Evolutionary conservation across 2,888 invertebrate genomes (phyloP), one percentile per base, ranked within the genome.

Genomic region (Eristalinus aeneus): DNA sequence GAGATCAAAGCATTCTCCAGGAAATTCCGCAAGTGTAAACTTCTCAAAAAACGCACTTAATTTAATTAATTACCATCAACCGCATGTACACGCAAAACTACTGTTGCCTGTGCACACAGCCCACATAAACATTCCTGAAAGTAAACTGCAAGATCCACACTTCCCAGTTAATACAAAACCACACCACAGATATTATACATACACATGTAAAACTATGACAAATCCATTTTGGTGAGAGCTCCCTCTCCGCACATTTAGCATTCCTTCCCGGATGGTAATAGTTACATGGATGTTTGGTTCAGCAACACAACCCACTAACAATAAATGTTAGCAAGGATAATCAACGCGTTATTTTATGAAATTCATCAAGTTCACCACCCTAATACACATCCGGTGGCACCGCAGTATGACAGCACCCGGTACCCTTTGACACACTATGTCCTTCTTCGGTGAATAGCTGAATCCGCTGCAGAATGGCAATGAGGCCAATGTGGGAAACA

Each of bases 261-360:
- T 46, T 46, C 53, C 54, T 23, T 46, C 23, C 31, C 22, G 65
- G 53, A 67, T 61, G 72, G 72, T 46, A 11, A 72, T 60, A 46
- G 78, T 79, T 67, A 79, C 72, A 72, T 20, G 72, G 65, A 10
- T 67, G n/a, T 12, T 39, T 73, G 81, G 72, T 39, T 77, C 34
- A 53, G 46, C 12, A 60, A 39, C 23, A 54, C 16, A 65, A 58
- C 58, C 39, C 32, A 27, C 63, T 76, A 63, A 65, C 72, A 72
- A 81, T 85, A 86, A 81, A 82, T 86, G 82, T 78, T 77, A 85
- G 82, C 65, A 77, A 78, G 82, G 77, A 82, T 82, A 86, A 86
- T 86, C 82, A 78, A 86, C 82, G 86, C 82, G 77, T 86, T 86
- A 71, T 86, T 86, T 86, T 82, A 86, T 86, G 86, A 82, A 81